Evolutionary conservation across 2,888 invertebrate species (phyloP).

Genomic region (Antheraea assamensis): DNA sequence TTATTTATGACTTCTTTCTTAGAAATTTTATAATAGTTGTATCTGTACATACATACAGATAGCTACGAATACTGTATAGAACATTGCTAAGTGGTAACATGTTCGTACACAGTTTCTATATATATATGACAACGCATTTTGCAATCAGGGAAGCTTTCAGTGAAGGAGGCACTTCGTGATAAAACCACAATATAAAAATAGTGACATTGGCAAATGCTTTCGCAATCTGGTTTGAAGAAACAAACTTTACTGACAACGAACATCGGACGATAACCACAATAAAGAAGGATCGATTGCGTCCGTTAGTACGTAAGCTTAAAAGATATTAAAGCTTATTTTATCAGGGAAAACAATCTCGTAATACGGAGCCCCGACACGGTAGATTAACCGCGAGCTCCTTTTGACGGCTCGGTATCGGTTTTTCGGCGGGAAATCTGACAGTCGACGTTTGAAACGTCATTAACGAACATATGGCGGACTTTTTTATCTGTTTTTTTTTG

Average conservation of each 20-base stretch:
- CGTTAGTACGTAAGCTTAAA: slow-evolving; percentile 4
- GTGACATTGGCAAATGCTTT: too few species aligned
- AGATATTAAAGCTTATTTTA: slow-evolving; percentile 9
- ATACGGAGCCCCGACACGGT: background rate
- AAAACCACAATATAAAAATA: too few species aligned
- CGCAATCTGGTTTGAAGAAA: background rate
- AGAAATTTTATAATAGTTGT: too few species aligned
- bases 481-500: background rate
- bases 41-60: too few species aligned
- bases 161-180: too few species aligned
- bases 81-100: too few species aligned
- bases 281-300: background rate
- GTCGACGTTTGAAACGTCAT: slow-evolving; percentile 39
- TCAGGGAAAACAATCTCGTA: slow-evolving; percentile 9
- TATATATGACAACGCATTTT: too few species aligned
- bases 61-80: too few species aligned
- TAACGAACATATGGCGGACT: background rate
- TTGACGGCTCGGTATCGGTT: slow-evolving; percentile 12
- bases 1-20: too few species aligned
- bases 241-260: background rate
- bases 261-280: background rate
- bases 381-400: slow-evolving; percentile 8
- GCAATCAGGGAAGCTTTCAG: too few species aligned
- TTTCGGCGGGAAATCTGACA: slow-evolving; percentile 53
- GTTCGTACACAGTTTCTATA: too few species aligned